Evolutionary conservation across 2,888 invertebrate species (phyloP).

Genomic region (Acrobasis repandana): DNA sequence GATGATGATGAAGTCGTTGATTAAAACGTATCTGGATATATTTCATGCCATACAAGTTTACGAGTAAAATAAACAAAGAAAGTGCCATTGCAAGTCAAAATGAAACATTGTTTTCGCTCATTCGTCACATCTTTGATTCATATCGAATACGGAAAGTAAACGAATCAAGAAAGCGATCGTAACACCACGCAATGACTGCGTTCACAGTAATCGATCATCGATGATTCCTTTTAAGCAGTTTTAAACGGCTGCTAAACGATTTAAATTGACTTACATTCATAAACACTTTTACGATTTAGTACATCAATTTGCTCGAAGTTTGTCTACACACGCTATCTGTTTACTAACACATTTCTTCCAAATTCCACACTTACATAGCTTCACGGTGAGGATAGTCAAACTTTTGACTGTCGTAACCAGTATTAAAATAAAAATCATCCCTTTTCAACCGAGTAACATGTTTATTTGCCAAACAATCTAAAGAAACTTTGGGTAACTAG

Average conservation of each 20-base stretch:
- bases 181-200: slow-evolving; percentile 14
- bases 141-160: slow-evolving; percentile 17
- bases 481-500: no score
- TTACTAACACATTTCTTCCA: no score
- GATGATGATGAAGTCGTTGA: no score
- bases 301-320: background rate
- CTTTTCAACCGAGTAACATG: no score
- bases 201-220: slow-evolving; percentile 5
- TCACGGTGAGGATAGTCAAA: no score
- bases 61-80: background rate
- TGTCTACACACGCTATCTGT: background rate
- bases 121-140: slow-evolving; percentile 11
- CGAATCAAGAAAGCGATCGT: background rate
- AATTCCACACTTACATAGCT: no score
- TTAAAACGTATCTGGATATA: no score
- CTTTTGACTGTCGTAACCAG: no score
- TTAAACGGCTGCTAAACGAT: background rate
- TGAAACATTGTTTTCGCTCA: slow-evolving; percentile 5
- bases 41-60: background rate
- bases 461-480: no score
- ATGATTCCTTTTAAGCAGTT: background rate
- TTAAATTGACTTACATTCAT: background rate
- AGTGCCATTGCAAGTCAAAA: slow-evolving; percentile 1
- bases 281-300: no score
- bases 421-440: no score